Conservation (phyloP, 1,140 invertebrate species). For the Brachionus calyciflorus region DNA sequence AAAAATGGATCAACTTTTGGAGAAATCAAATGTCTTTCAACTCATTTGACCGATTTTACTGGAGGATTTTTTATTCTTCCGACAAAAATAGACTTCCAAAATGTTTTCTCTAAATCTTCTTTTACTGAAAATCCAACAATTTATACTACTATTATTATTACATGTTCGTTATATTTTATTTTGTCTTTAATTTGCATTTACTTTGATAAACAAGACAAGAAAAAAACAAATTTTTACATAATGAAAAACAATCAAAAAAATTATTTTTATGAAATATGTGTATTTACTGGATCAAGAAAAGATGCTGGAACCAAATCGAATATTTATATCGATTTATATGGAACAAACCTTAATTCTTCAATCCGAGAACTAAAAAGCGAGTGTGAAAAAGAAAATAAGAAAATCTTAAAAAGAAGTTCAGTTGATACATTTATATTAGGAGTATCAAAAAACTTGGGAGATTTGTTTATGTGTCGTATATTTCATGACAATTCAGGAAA, state of each 20-base stretch:
- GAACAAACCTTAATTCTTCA: not conserved
- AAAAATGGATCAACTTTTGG: not conserved
- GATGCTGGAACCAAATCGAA: slow-evolving; percentile 54
- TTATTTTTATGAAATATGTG: slow-evolving; percentile 64
- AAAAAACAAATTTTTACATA: slow-evolving; percentile 52
- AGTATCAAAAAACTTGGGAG: slow-evolving; percentile 62
- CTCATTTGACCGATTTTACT: slow-evolving; percentile 59
- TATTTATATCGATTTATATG: slow-evolving; percentile 40
- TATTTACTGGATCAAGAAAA: slow-evolving; percentile 62
- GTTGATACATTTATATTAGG: slow-evolving; percentile 64
- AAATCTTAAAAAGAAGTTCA: slow-evolving; percentile 53
- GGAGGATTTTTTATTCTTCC: slow-evolving; percentile 58
- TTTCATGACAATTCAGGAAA: slow-evolving; percentile 66
- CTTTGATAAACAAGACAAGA: not conserved
- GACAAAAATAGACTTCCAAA: slow-evolving; percentile 60
- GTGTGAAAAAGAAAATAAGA: not conserved
- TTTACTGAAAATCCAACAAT: slow-evolving; percentile 65
- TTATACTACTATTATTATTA: slow-evolving; percentile 63
- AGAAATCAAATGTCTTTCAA: slow-evolving; percentile 53
- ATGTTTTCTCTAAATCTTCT: slow-evolving; percentile 59
- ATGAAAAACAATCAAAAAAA: slow-evolving; percentile 63
- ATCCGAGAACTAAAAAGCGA: slow-evolving; percentile 1
- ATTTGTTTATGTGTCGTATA: slow-evolving; percentile 62
- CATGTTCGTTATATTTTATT: slow-evolving; percentile 59
- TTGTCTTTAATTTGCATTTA: slow-evolving; percentile 51